These are phyloP conservation scores for Colostygia pectinataria DNA, from an alignment of 2,888 invertebrate species.

Conservation along the genomic window DNA sequence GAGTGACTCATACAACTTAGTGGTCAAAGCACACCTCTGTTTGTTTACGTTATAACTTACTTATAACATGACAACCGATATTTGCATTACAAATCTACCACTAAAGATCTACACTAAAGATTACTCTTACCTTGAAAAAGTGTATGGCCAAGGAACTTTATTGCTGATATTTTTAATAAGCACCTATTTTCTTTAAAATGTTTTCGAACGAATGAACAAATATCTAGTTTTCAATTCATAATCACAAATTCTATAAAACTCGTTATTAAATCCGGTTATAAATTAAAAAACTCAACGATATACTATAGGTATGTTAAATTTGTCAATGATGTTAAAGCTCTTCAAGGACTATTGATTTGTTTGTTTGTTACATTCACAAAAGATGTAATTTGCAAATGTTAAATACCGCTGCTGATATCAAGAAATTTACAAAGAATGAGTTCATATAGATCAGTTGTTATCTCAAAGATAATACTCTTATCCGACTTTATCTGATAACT, in stretches of 20 bases:
- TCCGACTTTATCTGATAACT: slow-evolving; percentile 69
- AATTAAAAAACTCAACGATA: no score
- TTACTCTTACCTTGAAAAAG: slow-evolving; percentile 20
- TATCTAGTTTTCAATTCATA: not conserved
- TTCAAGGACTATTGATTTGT: slow-evolving; percentile 9
- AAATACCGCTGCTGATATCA: slow-evolving; percentile 18
- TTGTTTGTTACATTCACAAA: slow-evolving; percentile 1
- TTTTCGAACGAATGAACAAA: not conserved
- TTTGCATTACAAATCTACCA: slow-evolving; percentile 26
- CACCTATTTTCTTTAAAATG: not conserved
- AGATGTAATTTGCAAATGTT: not conserved
- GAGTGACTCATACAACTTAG: slow-evolving; percentile 40
- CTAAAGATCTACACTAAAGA: slow-evolving; percentile 16
- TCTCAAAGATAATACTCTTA: slow-evolving; percentile 69
- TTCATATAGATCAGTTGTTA: slow-evolving; percentile 63
- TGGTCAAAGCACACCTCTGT: slow-evolving; percentile 34
- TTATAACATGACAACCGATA: slow-evolving; percentile 30
- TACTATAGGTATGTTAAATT: slow-evolving; percentile 6
- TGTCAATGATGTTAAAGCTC: slow-evolving; percentile 1
- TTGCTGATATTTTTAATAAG: slow-evolving; percentile 1
- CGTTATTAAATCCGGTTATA: slow-evolving; percentile 13
- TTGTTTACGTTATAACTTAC: slow-evolving; percentile 45
- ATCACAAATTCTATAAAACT: slow-evolving; percentile 5
- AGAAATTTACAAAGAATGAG: slow-evolving; percentile 50
- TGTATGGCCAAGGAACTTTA: slow-evolving; percentile 13